These are phyloP conservation scores for Coilia nasus DNA, from an alignment of 2,797 vertebrate species.

Conservation along the genomic window DNA sequence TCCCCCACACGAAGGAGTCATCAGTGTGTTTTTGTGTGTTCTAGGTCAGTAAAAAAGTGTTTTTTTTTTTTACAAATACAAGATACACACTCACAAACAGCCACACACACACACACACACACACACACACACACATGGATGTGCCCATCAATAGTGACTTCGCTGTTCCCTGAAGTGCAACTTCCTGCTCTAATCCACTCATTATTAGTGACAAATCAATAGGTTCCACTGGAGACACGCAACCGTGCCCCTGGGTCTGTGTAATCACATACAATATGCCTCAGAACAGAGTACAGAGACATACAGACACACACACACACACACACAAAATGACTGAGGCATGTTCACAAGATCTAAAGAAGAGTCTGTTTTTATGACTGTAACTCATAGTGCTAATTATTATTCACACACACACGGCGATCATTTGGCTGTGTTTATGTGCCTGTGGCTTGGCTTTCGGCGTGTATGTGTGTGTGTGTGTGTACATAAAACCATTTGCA, in stretches of 20 bases:
- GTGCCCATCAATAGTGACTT: neutral
- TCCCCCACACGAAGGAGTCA: neutral
- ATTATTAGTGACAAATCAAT: conserved; percentile 23
- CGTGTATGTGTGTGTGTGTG: conserved; percentile 39
- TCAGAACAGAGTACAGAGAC: conserved; percentile 50
- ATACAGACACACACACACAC: neutral
- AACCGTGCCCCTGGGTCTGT: neutral
- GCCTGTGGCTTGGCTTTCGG: neutral
- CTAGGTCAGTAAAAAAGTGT: neutral
- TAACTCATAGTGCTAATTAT: conserved; percentile 15
- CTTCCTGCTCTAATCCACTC: neutral
- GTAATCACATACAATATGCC: conserved; percentile 6
- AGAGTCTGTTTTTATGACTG: neutral
- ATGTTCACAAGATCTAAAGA: conserved; percentile 22
- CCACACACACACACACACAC: too few species aligned
- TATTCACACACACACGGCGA: neutral
- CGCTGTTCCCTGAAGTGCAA: neutral
- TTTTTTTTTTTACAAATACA: too few species aligned
- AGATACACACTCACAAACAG: neutral
- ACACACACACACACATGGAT: neutral
- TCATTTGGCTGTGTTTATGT: neutral
- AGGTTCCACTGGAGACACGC: neutral
- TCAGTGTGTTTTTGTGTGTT: neutral
- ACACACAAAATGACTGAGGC: neutral
- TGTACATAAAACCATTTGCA: neutral